A percentile compares a stretch with the other conserved stretches of the same genome.
These are phyloP conservation scores for Oryzias woworae DNA, from an alignment of 2,113 vertebrate genomes.

Conservation along the genomic window DNA sequence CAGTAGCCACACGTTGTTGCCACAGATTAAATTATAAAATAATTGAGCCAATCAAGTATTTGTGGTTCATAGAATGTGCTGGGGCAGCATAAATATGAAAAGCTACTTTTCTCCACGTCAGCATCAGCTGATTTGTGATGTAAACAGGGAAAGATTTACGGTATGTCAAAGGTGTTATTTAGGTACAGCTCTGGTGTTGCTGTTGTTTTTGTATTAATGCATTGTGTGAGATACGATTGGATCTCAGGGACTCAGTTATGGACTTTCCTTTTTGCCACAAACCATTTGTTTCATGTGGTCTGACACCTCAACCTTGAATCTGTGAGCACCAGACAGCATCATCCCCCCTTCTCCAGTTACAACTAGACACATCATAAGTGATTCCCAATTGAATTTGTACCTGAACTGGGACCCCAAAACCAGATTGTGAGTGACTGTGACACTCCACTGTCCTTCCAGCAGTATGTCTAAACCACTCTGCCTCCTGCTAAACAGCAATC, in stretches of 20 bases:
- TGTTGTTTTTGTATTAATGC: too few relatives aligned
- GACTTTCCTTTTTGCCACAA: conserved; percentile 11
- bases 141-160: too few relatives aligned
- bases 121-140: too few relatives aligned
- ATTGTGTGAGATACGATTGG: neutral
- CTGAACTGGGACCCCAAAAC: conserved; percentile 54
- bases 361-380: conserved; percentile 62
- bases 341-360: conserved; percentile 51
- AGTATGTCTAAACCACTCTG: conserved; percentile 25
- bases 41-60: too few relatives aligned
- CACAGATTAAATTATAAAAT: too few relatives aligned
- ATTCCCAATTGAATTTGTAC: conserved; percentile 61
- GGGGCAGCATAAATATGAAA: too few relatives aligned
- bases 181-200: too few relatives aligned
- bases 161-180: too few relatives aligned
- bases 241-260: conserved; percentile 8
- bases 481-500: conserved; percentile 36
- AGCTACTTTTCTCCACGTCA: too few relatives aligned
- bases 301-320: conserved; percentile 25
- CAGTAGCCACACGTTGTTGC: too few relatives aligned
- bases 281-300: conserved; percentile 19
- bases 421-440: conserved; percentile 54
- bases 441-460: conserved; percentile 42
- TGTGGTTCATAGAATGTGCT: too few relatives aligned
- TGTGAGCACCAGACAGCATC: conserved; percentile 50